Evolutionary conservation across 1,140 invertebrate species (phyloP), one percentile per base, ranked within the genome.

Genomic region (Sitobion miscanthi): DNA sequence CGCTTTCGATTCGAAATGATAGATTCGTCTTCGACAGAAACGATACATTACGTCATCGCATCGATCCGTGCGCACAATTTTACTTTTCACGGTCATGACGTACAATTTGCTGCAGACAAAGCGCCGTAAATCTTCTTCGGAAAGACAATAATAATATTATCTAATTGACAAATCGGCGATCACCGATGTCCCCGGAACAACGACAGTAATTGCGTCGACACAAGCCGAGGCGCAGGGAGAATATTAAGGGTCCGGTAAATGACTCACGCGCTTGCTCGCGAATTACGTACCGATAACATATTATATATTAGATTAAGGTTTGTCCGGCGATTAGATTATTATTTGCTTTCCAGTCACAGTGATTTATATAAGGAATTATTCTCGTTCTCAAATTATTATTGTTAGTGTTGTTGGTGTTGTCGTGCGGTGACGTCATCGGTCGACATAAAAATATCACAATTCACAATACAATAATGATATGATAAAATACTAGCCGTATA

Each of bases 161-260:
- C 57, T 90, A 69, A 90, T 90, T 90, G 89, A 38, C 89, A 90
- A 90, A 90, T 90, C 89, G 89, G 42, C 89, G n/a, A 90, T 69
- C 23, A 25, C 25, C 54, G 3, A 20, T 20, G 38, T 45, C 89
- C 89, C 38, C 17, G 25, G 62, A 62, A 69, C 89, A 42, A 57
- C 54, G 38, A 45, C 54, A 30, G 42, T 23, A 89, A 89, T 57
- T 25, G 89, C 14, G 38, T 30, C 38, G 89, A 69, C 30, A 42
- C 25, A n/a, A 42, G 25, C 62, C n/a, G 62, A 30, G 47, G n/a
- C 23, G 35, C 14, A n/a, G 54, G 38, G 23, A 45, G 9, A 54
- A 45, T 6, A 62, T n/a, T n/a, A 90, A 90, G 89, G 89, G 89
- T 90, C 38, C 14, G 11, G 54, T 20, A 90, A 90, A 90, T 90